Evolutionary conservation across 2,113 vertebrate genomes (phyloP).

Genomic region (Chrysemys picta): DNA sequence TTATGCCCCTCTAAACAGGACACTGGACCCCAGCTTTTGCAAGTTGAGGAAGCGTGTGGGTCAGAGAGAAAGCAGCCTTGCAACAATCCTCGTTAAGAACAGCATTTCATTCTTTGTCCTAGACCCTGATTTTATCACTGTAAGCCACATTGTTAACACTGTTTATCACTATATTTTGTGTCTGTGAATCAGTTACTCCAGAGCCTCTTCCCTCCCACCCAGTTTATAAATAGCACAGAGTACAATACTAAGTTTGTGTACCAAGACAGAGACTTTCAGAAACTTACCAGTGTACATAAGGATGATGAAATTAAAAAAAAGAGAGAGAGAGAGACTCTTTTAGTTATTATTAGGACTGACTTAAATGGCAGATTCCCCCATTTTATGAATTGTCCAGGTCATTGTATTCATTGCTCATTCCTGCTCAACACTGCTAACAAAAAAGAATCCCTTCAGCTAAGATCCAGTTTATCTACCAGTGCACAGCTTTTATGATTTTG

Average conservation of each 20-base stretch:
- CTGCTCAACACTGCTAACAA: constrained; percentile 48
- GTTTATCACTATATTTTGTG: constrained; percentile 59
- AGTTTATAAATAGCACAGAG: constrained; percentile 64
- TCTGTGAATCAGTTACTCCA: constrained; percentile 57
- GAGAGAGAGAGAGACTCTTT: neutral
- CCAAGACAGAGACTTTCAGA: constrained; percentile 13
- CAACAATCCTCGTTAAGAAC: constrained; percentile 23
- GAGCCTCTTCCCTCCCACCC: constrained; percentile 47
- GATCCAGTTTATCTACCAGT: constrained; percentile 23
- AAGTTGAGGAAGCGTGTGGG: constrained; percentile 25
- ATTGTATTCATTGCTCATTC: constrained; percentile 58
- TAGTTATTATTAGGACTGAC: constrained; percentile 58
- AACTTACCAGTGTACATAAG: constrained; percentile 49
- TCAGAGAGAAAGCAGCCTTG: constrained; percentile 20
- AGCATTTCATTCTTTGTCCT: neutral
- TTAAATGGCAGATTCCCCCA: constrained; percentile 58
- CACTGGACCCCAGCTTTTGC: constrained; percentile 3
- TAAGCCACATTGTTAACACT: constrained; percentile 66
- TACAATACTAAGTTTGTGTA: constrained; percentile 32
- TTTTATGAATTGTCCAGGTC: constrained; percentile 16
- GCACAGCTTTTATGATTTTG: constrained; percentile 2
- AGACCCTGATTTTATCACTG: constrained; percentile 55
- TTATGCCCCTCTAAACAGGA: accelerated
- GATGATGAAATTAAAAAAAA: neutral
- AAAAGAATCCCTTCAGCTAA: neutral